Conservation (phyloP, 92 coral and sea anemone species). For the Scolanthus callimorphus region DNA sequence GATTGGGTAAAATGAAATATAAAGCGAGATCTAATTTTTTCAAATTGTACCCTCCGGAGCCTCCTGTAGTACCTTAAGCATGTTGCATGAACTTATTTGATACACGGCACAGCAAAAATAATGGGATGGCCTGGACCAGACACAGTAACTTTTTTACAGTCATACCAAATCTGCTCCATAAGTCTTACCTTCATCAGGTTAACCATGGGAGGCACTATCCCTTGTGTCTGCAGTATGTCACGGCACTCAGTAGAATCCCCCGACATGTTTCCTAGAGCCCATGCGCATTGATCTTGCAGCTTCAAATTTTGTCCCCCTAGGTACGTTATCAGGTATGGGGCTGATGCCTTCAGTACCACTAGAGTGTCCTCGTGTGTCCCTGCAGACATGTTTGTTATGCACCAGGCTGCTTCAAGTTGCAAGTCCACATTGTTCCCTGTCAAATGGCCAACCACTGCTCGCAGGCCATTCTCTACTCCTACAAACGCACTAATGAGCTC, state of each 20-base stretch:
- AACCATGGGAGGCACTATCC: slow-evolving; percentile 79
- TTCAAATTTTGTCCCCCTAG: slow-evolving; percentile 78
- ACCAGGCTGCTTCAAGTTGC: slow-evolving; percentile 96
- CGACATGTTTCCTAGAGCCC: slow-evolving; percentile 96
- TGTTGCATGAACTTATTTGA: too few relatives aligned
- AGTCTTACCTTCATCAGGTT: slow-evolving; percentile 91
- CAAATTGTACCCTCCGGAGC: too few relatives aligned
- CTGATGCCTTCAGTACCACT: slow-evolving; percentile 72
- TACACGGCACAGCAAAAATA: too few relatives aligned
- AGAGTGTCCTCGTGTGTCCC: slow-evolving; percentile 85
- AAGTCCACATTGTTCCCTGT: slow-evolving; percentile 69
- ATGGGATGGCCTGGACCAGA: too few relatives aligned
- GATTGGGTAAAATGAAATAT: too few relatives aligned
- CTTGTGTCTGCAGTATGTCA: slow-evolving; percentile 79
- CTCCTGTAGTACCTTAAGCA: too few relatives aligned
- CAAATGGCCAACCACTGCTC: slow-evolving; percentile 76
- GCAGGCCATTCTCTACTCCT: slow-evolving; percentile 67
- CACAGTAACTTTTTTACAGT: too few relatives aligned
- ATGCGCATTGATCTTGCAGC: slow-evolving; percentile 92
- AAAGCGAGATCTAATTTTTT: too few relatives aligned
- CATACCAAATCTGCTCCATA: too few relatives aligned
- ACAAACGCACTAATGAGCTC: slow-evolving; percentile 68
- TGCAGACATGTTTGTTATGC: slow-evolving; percentile 90
- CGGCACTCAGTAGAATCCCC: slow-evolving; percentile 94
- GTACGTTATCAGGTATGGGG: slow-evolving; percentile 89